Evolutionary conservation across 2,888 invertebrate genomes (phyloP), one percentile per base, ranked within the genome.

Genomic region (Bembecia ichneumoniformis): DNA sequence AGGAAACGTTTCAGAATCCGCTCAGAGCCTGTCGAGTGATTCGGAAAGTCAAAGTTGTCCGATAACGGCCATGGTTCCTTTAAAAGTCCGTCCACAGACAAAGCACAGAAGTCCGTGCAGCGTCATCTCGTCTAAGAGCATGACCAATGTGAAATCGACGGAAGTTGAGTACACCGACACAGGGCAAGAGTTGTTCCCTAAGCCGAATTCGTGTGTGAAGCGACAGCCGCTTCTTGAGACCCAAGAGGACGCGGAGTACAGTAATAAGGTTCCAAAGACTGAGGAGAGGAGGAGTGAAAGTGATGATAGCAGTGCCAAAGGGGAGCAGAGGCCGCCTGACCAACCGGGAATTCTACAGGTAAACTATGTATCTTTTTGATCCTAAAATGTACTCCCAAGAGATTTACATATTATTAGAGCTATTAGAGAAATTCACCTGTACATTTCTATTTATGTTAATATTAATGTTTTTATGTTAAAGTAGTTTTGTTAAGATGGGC

Each of bases 301-400:
- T 34, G 74, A 79, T 44, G 75, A 74, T 36, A 62, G 65, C 13
- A 58, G 53, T 35, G 52, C 62, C 14, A 72, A 71, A 49, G 54
- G 63, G 5, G 73, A 74, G 48, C 63, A 62, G 47, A 66, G 79
- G 47, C 66, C 72, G 3, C 64, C 75, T 1, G 83, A 86, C 35
- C 78, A 75, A 54, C 88, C 91, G 3, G 91, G 91, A 11, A 91
- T 91, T 63, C 71, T 91, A 43, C 91, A 94, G 86, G 93, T 94
- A 74, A 57, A 47, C 36, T 36, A 20, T 20, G 1, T 20, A 20
- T 1, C 20, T 20, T 20, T 2, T 7, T 28, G 9, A 9, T 28
- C 5, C 9, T 28, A 5, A 17, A 17, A 17, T 1, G 3, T 17
- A 17, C 17, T 17, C 7, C 7, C 2, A 20, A 20, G 20, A 20